Conservation (phyloP, 2,797 vertebrate genomes). For the Pampus argenteus region DNA sequence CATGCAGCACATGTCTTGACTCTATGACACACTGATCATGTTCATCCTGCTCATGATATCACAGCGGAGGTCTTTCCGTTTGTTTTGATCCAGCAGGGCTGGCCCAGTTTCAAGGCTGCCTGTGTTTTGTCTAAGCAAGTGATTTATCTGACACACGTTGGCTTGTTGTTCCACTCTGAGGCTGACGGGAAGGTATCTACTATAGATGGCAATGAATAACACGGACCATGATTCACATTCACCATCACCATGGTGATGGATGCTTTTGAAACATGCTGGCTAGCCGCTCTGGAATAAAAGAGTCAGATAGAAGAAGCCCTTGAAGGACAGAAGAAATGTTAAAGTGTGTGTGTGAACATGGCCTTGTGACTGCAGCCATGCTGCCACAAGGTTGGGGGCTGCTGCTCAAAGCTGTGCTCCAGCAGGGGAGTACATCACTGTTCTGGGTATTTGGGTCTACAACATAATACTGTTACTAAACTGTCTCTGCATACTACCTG, state of each 20-base stretch:
- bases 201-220: constrained; percentile 49
- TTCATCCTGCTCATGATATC: constrained; percentile 27
- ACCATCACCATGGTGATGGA: constrained; percentile 57
- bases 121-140: constrained; percentile 33
- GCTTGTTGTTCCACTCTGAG: constrained; percentile 21
- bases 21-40: constrained; percentile 24
- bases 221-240: constrained; percentile 29
- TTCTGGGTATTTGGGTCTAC: constrained; percentile 16
- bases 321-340: constrained; percentile 57
- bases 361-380: constrained; percentile 23
- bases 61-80: constrained; percentile 48
- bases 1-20: constrained; percentile 18
- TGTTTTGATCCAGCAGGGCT: constrained; percentile 38
- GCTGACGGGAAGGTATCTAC: constrained; percentile 40
- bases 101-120: constrained; percentile 49
- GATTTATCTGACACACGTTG: constrained; percentile 48
- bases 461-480: constrained; percentile 23
- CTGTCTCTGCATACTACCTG: constrained; percentile 33
- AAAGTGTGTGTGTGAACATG: constrained; percentile 43
- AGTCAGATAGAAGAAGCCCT: constrained; percentile 45
- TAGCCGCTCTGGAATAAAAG: constrained; percentile 33
- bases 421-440: not conserved
- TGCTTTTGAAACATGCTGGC: constrained; percentile 48
- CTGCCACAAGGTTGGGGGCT: constrained; percentile 4
- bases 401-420: constrained; percentile 16